Conservation (phyloP, 2,888 invertebrate species). For the Dysmachus trigonus region DNA sequence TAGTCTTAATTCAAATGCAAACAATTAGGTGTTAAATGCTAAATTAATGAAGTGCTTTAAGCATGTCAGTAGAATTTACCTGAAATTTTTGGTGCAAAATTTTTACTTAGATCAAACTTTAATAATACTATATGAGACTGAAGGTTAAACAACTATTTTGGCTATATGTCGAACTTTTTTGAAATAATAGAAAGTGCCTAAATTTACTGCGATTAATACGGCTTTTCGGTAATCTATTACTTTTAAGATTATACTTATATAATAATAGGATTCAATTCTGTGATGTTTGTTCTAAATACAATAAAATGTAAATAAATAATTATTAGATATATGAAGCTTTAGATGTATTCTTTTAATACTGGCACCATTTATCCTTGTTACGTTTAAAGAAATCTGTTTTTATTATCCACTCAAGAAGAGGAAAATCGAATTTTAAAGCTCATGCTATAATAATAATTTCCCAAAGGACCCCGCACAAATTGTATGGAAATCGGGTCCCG, state of each 20-base stretch:
- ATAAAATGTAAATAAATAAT: constrained; percentile 5
- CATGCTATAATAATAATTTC: no score
- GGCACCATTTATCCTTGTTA: neutral
- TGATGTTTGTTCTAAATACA: constrained; percentile 10
- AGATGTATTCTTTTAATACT: neutral
- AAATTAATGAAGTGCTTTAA: neutral
- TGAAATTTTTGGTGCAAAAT: neutral
- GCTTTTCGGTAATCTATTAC: neutral
- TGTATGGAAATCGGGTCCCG: no score
- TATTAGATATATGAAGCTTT: neutral
- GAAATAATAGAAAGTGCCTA: constrained; percentile 22
- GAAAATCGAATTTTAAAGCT: neutral
- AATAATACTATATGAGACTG: constrained; percentile 11
- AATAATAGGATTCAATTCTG: constrained; percentile 4
- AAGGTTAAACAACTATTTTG: neutral
- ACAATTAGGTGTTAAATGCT: neutral
- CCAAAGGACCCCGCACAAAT: no score
- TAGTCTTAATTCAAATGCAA: neutral
- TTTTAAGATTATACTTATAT: neutral
- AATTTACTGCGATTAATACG: constrained; percentile 6
- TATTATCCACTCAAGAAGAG: no score
- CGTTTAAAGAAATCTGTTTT: neutral
- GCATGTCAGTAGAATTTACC: neutral
- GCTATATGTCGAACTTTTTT: neutral
- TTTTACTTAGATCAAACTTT: neutral